A percentile compares a stretch with the other conserved stretches of the same genome.
Conservation (phyloP, 2,797 vertebrate species). For the Apodemus agrarius region DNA sequence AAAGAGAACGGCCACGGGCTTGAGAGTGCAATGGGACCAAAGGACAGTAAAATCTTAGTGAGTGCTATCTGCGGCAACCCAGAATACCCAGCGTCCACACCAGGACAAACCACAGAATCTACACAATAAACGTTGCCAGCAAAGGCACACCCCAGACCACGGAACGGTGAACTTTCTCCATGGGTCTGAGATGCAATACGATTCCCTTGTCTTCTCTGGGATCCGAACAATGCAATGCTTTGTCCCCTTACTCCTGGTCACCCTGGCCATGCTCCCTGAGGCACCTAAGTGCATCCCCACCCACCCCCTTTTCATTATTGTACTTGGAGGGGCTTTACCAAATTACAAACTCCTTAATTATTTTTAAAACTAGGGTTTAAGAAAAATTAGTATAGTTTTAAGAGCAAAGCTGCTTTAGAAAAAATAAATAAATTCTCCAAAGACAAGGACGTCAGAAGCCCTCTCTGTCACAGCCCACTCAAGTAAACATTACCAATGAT, state of each 20-base stretch:
- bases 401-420: background rate
- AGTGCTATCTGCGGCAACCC: background rate
- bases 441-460: background rate
- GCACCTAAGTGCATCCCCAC: background rate
- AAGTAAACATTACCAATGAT: background rate
- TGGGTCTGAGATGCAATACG: background rate
- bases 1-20: slow-evolving; percentile 7
- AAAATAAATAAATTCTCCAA: background rate
- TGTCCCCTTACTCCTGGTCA: background rate
- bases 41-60: slow-evolving; percentile 30
- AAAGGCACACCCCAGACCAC: background rate
- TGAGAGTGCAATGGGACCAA: background rate
- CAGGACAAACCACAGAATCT: slow-evolving; percentile 5
- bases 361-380: background rate
- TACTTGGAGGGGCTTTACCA: background rate
- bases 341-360: slow-evolving; percentile 6
- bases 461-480: background rate
- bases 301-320: background rate
- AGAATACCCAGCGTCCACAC: slow-evolving; percentile 48
- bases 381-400: slow-evolving; percentile 26
- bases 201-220: background rate
- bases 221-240: slow-evolving; percentile 20
- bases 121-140: background rate
- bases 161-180: background rate
- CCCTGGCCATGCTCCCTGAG: background rate